phyloP scores from a whole-genome alignment of 2,113 vertebrate genomes.

The Atrichornis clamosus region DNA sequence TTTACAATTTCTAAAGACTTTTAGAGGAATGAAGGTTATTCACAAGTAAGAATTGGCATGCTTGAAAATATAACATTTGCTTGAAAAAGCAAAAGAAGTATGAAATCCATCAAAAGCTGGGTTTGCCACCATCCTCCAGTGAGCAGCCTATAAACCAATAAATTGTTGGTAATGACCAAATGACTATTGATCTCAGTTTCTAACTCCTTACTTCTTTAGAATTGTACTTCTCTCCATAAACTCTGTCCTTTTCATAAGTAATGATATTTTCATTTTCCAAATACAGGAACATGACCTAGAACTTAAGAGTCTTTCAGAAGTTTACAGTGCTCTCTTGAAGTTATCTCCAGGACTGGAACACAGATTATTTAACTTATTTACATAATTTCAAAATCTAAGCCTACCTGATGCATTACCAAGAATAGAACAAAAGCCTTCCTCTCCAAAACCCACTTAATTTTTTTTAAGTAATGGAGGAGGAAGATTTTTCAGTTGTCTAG shows the following conservation, averaged over 20 bases:
- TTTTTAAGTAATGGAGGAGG: neutral
- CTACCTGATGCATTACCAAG: neutral
- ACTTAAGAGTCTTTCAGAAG: neutral
- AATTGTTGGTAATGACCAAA: neutral
- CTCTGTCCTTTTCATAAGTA: neutral
- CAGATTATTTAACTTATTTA: neutral
- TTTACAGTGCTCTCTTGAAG: neutral
- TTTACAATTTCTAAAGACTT: neutral
- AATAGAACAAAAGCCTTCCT: neutral
- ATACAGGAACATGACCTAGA: neutral
- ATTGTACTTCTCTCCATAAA: neutral
- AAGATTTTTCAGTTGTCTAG: neutral
- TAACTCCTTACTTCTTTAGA: neutral
- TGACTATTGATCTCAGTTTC: neutral
- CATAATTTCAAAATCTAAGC: neutral
- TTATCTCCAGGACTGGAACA: neutral
- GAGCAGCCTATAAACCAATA: neutral
- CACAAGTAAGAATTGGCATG: neutral
- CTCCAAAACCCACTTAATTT: neutral
- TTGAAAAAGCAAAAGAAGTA: neutral
- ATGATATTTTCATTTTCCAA: neutral
- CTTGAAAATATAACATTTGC: neutral
- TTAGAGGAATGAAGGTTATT: neutral
- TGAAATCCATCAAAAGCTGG: neutral
- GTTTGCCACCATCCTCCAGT: neutral